phyloP scores from a whole-genome alignment of 2,113 vertebrate genomes.

The Cottus gobio region DNA sequence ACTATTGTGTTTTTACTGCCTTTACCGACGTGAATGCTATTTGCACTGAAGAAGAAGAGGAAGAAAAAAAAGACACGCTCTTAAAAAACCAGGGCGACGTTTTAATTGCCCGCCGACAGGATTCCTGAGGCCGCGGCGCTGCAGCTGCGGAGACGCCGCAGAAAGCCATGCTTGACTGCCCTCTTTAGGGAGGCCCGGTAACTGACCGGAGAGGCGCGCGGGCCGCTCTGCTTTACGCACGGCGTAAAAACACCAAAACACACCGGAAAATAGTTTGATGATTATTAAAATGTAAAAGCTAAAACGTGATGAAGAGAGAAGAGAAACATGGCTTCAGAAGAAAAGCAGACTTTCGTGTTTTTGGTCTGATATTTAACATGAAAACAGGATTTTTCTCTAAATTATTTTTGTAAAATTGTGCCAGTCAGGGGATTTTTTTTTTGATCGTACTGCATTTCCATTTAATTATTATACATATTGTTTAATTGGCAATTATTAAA shows the following conservation, averaged over 20 bases:
- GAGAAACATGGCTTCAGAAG: neutral
- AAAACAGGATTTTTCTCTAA: neutral
- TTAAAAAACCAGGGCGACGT: constrained; percentile 78
- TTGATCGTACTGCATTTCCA: neutral
- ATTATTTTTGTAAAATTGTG: neutral
- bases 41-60: constrained; percentile 71
- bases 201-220: constrained; percentile 78
- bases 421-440: neutral
- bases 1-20: constrained; percentile 78
- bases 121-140: constrained; percentile 79
- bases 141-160: constrained; percentile 77
- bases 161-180: constrained; percentile 92
- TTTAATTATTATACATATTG: too few relatives aligned
- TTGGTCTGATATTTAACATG: neutral
- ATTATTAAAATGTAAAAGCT: too few relatives aligned
- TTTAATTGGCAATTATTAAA: neutral
- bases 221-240: constrained; percentile 20
- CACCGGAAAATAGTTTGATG: constrained; percentile 14
- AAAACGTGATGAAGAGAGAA: neutral
- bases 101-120: constrained; percentile 85
- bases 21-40: constrained; percentile 71
- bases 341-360: neutral
- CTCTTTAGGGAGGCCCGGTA: constrained; percentile 92
- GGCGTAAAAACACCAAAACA: constrained; percentile 15
- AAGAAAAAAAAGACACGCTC: constrained; percentile 33